Conservation (phyloP, 2,113 vertebrate species). For the Bos javanicus region DNA sequence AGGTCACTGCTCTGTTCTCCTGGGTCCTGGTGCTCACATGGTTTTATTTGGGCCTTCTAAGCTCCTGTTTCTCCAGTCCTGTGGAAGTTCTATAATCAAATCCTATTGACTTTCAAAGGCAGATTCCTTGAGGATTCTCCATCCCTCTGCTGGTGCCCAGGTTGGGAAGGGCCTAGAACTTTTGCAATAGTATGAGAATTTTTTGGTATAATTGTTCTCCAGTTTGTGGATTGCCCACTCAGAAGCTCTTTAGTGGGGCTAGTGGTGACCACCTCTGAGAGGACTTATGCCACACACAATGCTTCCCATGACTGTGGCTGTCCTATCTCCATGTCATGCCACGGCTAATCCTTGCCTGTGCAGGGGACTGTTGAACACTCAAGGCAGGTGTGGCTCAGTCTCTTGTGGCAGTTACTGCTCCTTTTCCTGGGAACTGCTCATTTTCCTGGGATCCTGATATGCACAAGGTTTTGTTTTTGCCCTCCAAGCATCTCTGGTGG, state of each 20-base stretch:
- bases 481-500: not conserved
- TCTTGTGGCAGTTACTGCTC: not conserved
- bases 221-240: not conserved
- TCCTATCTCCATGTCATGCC: not conserved
- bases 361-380: too few relatives aligned
- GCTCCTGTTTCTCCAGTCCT: not conserved
- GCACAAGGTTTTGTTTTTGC: not conserved
- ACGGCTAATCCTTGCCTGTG: not conserved
- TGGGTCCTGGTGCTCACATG: not conserved
- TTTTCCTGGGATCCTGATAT: not conserved
- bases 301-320: not conserved
- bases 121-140: not conserved
- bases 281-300: not conserved
- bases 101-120: not conserved
- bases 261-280: not conserved
- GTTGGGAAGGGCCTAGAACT: not conserved
- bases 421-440: not conserved
- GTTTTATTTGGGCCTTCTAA: not conserved
- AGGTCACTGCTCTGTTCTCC: not conserved
- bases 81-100: too few relatives aligned
- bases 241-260: not conserved
- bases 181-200: not conserved
- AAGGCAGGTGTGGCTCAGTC: not conserved
- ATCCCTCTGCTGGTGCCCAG: not conserved
- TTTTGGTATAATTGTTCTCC: not conserved